A percentile compares a stretch with the other conserved stretches of the same genome.
Evolutionary conservation across 1,140 invertebrate genomes (phyloP).

Genomic region (Drosophila funebris): DNA sequence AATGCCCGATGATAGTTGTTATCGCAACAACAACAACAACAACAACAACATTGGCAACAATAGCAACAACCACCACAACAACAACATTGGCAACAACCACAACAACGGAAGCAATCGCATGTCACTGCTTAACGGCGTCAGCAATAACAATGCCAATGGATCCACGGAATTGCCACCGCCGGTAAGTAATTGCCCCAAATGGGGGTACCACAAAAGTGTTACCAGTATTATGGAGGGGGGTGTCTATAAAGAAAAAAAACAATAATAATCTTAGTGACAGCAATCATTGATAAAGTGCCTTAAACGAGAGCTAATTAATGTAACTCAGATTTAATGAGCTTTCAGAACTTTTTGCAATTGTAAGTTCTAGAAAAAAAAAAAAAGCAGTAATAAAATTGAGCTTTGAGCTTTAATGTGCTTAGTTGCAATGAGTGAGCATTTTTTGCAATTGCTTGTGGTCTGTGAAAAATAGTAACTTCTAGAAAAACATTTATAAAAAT

Average conservation of each 20-base stretch:
- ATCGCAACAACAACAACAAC: conserved; percentile 63
- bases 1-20: conserved; percentile 75
- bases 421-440: no score
- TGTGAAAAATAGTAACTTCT: no score
- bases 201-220: background rate
- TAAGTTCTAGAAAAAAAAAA: no score
- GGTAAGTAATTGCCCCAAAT: conserved; percentile 83
- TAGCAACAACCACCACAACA: conserved; percentile 26
- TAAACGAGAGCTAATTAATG: no score
- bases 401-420: no score
- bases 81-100: conserved; percentile 2
- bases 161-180: conserved; percentile 84
- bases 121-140: conserved; percentile 49
- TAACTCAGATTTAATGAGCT: no score
- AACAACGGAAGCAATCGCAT: conserved; percentile 55
- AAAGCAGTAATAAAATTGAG: no score
- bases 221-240: background rate
- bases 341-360: no score
- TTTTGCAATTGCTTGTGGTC: no score
- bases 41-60: conserved; percentile 35
- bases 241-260: background rate
- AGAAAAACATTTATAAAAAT: no score
- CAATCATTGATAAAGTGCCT: no score
- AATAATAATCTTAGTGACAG: background rate
- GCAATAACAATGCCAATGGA: conserved; percentile 34